Conservation (phyloP, 2,113 vertebrate genomes). For the Xerus inauris region DNA sequence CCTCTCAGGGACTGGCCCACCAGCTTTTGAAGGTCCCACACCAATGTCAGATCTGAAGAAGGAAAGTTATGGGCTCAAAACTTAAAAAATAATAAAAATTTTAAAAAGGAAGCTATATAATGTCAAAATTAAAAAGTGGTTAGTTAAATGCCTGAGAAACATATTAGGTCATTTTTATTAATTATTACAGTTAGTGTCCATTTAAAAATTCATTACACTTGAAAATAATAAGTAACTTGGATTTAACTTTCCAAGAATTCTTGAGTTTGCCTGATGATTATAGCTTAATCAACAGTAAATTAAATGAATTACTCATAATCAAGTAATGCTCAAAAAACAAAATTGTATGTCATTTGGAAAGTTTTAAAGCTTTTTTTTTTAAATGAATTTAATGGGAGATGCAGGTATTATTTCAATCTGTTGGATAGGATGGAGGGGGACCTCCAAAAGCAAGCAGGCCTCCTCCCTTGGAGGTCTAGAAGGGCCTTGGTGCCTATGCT, state of each 20-base stretch:
- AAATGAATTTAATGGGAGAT: not conserved
- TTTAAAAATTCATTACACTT: not conserved
- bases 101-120: not conserved
- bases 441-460: not conserved
- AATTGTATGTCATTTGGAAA: not conserved
- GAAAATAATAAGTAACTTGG: constrained; percentile 3
- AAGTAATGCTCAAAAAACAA: constrained; percentile 26
- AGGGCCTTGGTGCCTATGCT: not conserved
- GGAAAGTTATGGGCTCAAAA: not conserved
- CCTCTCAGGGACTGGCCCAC: not conserved
- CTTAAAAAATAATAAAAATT: not conserved
- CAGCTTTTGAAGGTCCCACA: not conserved
- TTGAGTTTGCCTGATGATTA: constrained; percentile 18
- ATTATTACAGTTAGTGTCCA: not conserved
- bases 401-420: not conserved
- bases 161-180: not conserved
- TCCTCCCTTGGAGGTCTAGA: not conserved
- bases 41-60: not conserved
- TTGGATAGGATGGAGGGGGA: not conserved
- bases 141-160: not conserved
- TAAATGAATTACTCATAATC: constrained; percentile 3
- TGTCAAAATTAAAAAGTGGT: not conserved
- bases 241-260: not conserved
- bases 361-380: not conserved
- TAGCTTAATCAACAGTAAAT: not conserved